Conservation (phyloP, 2,113 vertebrate genomes). For the Aplodontia rufa region DNA sequence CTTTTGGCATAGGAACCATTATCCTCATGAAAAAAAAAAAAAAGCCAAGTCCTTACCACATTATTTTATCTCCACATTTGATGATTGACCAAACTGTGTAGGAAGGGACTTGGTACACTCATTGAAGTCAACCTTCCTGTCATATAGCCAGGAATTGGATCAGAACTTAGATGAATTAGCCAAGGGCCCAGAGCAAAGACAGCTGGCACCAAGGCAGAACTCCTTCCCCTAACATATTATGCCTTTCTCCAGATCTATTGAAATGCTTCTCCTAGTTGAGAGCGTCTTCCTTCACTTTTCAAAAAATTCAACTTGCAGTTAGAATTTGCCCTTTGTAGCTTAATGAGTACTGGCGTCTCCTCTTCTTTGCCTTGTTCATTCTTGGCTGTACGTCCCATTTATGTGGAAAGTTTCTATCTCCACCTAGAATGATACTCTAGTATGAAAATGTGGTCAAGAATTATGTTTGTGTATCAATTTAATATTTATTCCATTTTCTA, state of each 20-base stretch:
- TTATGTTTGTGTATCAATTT: background rate
- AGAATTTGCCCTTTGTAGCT: background rate
- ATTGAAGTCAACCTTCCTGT: background rate
- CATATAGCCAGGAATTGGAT: background rate
- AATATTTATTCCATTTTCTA: background rate
- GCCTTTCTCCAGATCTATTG: background rate
- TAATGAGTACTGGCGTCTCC: background rate
- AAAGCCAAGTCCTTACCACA: background rate
- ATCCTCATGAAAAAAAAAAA: background rate
- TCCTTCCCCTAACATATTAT: too few species aligned
- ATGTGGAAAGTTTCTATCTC: background rate
- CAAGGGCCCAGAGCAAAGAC: background rate
- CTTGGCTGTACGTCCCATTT: rapidly evolving
- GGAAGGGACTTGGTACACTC: background rate
- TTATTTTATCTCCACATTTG: background rate
- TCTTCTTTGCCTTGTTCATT: background rate
- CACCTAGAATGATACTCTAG: background rate
- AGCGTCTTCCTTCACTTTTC: background rate
- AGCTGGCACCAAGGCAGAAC: background rate
- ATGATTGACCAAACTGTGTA: background rate
- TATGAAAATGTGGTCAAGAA: background rate
- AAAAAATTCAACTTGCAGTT: background rate
- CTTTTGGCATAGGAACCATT: background rate
- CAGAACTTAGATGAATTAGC: background rate
- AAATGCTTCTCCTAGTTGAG: background rate